phyloP scores from a whole-genome alignment of 1,140 invertebrate genomes.

The Gryllus bimaculatus region DNA sequence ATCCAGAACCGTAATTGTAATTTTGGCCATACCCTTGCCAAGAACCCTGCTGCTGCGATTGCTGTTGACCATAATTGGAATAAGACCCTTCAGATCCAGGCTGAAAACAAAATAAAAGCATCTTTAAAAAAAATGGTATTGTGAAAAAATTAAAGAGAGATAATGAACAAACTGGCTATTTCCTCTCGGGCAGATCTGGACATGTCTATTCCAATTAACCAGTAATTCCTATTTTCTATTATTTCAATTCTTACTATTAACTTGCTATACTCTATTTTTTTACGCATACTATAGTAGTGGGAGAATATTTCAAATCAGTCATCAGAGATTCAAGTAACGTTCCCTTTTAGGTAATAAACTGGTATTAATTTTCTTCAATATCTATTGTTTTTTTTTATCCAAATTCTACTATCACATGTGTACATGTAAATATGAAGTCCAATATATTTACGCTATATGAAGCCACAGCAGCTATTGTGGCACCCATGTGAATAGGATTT shows the following conservation, averaged over 20 bases:
- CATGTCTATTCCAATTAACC: not conserved
- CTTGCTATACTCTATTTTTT: not conserved
- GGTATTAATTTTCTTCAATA: too few relatives aligned
- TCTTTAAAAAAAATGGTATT: not conserved
- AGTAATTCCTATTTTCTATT: not conserved
- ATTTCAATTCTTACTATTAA: not conserved
- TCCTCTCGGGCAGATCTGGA: not conserved
- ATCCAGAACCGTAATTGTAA: constrained; percentile 24
- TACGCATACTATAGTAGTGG: not conserved
- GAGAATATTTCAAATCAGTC: too few relatives aligned
- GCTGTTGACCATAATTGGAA: constrained; percentile 26
- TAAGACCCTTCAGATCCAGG: not conserved
- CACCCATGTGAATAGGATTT: too few relatives aligned
- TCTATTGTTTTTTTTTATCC: too few relatives aligned
- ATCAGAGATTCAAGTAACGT: too few relatives aligned
- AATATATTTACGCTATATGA: too few relatives aligned
- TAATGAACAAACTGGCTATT: not conserved
- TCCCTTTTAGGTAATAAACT: too few relatives aligned
- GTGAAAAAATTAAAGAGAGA: not conserved
- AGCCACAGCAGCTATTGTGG: too few relatives aligned
- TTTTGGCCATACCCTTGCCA: constrained; percentile 36
- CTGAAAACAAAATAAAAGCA: not conserved
- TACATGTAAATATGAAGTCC: too few relatives aligned
- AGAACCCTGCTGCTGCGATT: constrained; percentile 27
- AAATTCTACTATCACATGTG: too few relatives aligned